These are phyloP conservation scores for Rachycentron canadum DNA, from an alignment of 2,797 vertebrate genomes.

Conservation along the genomic window DNA sequence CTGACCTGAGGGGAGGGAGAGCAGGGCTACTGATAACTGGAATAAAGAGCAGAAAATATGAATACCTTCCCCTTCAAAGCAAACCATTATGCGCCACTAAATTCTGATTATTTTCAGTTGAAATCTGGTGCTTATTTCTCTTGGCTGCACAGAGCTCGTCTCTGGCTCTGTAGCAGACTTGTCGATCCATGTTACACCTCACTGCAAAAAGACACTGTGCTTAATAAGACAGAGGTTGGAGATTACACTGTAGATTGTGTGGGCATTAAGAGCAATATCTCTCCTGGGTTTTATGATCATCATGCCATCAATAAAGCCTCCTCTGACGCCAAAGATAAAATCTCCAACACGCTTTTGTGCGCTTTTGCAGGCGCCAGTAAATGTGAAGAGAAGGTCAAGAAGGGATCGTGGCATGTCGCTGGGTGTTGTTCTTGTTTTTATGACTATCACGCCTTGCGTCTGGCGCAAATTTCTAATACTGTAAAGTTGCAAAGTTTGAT, in stretches of 20 bases:
- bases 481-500: constrained; percentile 36
- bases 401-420: constrained; percentile 30
- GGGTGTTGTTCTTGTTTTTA: constrained; percentile 61
- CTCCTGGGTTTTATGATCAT: constrained; percentile 63
- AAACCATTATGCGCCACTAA: constrained; percentile 74
- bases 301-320: constrained; percentile 59
- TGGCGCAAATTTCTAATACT: constrained; percentile 26
- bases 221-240: constrained; percentile 69
- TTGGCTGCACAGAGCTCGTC: constrained; percentile 62
- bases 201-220: constrained; percentile 51
- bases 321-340: constrained; percentile 58
- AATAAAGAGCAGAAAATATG: constrained; percentile 76
- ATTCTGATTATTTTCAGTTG: constrained; percentile 77
- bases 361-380: constrained; percentile 53
- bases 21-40: constrained; percentile 76
- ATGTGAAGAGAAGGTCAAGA: constrained; percentile 63
- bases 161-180: constrained; percentile 65
- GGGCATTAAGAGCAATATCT: constrained; percentile 50
- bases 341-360: constrained; percentile 29
- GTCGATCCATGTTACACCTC: constrained; percentile 70
- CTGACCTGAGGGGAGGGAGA: constrained; percentile 68
- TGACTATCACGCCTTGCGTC: constrained; percentile 34
- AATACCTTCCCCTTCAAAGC: constrained; percentile 80
- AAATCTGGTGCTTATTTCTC: constrained; percentile 74
- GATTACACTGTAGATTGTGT: constrained; percentile 67